phyloP scores from a whole-genome alignment of 1,140 invertebrate species.

The Linepithema humile region DNA sequence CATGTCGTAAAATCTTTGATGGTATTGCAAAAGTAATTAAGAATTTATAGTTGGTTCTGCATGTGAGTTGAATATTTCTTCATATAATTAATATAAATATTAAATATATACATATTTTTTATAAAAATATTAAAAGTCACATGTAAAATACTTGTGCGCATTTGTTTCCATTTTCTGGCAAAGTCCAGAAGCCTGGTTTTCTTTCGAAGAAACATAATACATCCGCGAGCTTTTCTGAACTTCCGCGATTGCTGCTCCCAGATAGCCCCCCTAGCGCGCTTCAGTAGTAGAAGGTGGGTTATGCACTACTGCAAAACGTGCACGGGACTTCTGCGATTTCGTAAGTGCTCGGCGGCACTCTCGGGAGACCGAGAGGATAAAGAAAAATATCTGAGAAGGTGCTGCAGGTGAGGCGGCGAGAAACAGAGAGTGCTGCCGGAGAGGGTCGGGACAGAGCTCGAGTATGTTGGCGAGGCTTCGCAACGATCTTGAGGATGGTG shows the following conservation, averaged over 20 bases:
- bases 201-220: not conserved
- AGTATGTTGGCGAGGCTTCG: not conserved
- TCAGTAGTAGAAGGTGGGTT: conserved; percentile 59
- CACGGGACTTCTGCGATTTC: conserved; percentile 68
- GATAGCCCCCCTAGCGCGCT: conserved; percentile 39
- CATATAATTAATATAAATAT: no score
- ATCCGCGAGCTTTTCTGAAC: conserved; percentile 46
- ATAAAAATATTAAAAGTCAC: no score
- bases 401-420: conserved; percentile 61
- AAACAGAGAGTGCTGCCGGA: conserved; percentile 30
- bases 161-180: no score
- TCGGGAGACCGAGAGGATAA: conserved; percentile 64
- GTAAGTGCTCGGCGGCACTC: conserved; percentile 63
- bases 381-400: conserved; percentile 69
- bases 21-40: not conserved
- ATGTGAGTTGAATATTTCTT: no score
- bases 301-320: conserved; percentile 40
- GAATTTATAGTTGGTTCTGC: no score
- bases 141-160: no score
- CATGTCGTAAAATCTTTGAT: not conserved
- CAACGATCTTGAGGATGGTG: conserved; percentile 30
- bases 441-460: conserved; percentile 34
- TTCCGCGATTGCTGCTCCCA: conserved; percentile 16
- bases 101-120: no score
- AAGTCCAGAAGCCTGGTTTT: no score